Evolutionary conservation across 2,888 invertebrate species (phyloP).

Genomic region (Teleiodes luculella): DNA sequence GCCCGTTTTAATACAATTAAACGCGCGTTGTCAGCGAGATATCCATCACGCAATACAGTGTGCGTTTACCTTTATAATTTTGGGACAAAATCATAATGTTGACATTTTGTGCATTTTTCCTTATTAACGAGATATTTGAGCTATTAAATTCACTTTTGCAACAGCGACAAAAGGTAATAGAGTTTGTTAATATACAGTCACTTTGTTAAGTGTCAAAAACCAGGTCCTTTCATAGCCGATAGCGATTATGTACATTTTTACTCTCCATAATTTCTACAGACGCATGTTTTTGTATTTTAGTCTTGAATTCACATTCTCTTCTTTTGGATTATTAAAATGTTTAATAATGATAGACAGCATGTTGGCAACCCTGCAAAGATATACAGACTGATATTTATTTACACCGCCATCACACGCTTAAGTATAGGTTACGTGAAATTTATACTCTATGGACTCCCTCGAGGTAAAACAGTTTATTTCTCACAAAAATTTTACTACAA

Average conservation of each 20-base stretch:
- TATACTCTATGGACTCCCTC: constrained; percentile 28
- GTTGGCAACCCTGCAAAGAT: not conserved
- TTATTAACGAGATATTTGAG: too few relatives aligned
- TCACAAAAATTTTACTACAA: constrained; percentile 6
- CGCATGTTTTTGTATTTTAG: too few relatives aligned
- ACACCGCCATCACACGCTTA: constrained; percentile 47
- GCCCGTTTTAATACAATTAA: constrained; percentile 12
- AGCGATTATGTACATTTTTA: too few relatives aligned
- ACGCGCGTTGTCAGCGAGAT: constrained; percentile 6
- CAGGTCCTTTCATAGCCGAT: too few relatives aligned
- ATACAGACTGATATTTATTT: constrained; percentile 45
- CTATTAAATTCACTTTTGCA: too few relatives aligned
- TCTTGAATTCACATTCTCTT: not conserved
- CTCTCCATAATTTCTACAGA: not conserved
- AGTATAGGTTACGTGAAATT: constrained; percentile 54
- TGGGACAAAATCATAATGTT: not conserved
- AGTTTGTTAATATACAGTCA: too few relatives aligned
- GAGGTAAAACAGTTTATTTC: constrained; percentile 1
- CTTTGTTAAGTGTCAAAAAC: too few relatives aligned
- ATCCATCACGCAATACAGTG: constrained; percentile 3
- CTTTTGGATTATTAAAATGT: not conserved
- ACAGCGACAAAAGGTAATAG: too few relatives aligned
- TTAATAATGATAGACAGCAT: not conserved
- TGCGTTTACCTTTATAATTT: not conserved
- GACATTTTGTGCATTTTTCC: too few relatives aligned